Percentiles rank a stretch among this genome's conserved stretches.
Conservation (phyloP, 2,113 vertebrate genomes). For the Scytalopus superciliaris region DNA sequence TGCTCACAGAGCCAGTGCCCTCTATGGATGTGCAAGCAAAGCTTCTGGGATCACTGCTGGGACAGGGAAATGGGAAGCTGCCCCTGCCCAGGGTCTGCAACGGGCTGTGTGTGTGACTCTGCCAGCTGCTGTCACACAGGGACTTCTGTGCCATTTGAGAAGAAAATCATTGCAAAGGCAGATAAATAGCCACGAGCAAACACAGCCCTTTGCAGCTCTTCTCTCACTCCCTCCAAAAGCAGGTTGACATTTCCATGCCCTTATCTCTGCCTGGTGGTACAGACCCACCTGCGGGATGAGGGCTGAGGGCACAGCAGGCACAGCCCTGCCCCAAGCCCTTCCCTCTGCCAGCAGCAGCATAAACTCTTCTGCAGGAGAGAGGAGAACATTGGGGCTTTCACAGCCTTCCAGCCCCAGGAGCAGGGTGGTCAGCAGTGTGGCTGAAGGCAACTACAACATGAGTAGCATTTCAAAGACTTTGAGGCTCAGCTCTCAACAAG, state of each 20-base stretch:
- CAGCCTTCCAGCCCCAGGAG: not conserved
- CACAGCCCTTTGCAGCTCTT: not conserved
- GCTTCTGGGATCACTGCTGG: not conserved
- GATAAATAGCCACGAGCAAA: not conserved
- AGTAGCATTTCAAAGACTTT: not conserved
- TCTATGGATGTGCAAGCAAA: not conserved
- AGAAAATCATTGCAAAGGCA: not conserved
- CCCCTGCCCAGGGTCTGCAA: not conserved
- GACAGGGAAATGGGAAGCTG: not conserved
- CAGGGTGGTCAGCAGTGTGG: not conserved
- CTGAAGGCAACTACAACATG: not conserved
- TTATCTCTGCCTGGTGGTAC: not conserved
- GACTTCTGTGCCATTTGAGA: not conserved
- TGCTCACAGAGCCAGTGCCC: rapidly evolving
- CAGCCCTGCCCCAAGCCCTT: not conserved
- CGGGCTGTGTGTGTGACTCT: rapidly evolving
- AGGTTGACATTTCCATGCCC: not conserved
- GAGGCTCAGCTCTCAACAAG: not conserved
- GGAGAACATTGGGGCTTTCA: not conserved
- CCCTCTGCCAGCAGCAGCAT: not conserved
- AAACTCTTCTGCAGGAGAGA: not conserved
- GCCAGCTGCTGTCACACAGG: not conserved
- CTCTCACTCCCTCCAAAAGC: not conserved
- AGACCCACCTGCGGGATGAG: not conserved
- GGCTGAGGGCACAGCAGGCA: not conserved